These are phyloP conservation scores for Butorides virescens DNA, from an alignment of 2,113 vertebrate species.

Conservation along the genomic window DNA sequence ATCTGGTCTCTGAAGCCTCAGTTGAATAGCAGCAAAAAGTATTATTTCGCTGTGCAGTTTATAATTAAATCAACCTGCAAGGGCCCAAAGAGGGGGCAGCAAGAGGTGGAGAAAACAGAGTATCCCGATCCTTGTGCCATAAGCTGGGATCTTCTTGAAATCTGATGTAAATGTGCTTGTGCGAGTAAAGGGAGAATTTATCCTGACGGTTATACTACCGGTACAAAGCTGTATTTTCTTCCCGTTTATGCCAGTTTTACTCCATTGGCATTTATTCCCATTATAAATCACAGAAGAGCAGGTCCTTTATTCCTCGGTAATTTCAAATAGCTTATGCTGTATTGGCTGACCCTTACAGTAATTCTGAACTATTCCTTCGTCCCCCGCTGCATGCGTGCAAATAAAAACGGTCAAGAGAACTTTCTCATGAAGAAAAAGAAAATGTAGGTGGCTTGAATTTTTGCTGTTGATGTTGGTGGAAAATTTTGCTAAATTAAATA, in stretches of 20 bases:
- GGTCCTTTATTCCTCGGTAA: neutral
- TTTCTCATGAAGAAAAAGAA: neutral
- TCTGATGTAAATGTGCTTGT: neutral
- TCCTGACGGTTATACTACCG: neutral
- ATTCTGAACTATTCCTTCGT: neutral
- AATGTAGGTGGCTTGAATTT: neutral
- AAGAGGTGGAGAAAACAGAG: neutral
- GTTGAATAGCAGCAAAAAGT: neutral
- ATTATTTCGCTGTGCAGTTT: neutral
- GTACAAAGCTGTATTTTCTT: neutral
- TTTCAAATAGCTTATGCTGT: neutral
- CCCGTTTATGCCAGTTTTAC: neutral
- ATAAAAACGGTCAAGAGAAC: neutral
- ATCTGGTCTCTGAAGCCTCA: neutral
- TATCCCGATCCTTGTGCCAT: accelerated
- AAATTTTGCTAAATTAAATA: neutral
- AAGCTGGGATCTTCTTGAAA: neutral
- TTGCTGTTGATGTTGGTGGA: neutral
- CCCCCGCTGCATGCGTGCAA: neutral
- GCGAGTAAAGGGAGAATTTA: neutral
- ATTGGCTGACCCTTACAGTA: neutral
- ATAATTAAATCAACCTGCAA: neutral
- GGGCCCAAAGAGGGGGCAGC: neutral
- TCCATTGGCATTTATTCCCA: neutral
- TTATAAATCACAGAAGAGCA: neutral